These are phyloP conservation scores for Sceloporus undulatus DNA, from an alignment of 2,113 vertebrate species.

Conservation along the genomic window DNA sequence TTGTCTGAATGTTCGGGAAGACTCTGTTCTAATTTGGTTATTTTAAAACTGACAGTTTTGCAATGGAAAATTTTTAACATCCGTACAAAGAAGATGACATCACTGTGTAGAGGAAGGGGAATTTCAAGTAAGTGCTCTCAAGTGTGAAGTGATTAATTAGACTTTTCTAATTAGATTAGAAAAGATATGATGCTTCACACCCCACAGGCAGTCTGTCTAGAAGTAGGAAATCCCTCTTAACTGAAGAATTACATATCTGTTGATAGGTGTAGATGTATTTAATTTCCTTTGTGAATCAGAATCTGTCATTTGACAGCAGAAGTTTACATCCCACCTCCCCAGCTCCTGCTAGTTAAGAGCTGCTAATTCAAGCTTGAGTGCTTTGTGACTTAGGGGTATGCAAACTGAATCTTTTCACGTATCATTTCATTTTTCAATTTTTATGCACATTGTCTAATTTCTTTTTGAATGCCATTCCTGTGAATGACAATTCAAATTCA, in stretches of 20 bases:
- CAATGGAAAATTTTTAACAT: background rate
- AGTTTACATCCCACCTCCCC: background rate
- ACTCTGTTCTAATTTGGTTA: background rate
- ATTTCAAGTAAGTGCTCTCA: slow-evolving; percentile 4
- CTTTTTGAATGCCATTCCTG: background rate
- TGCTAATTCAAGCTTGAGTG: background rate
- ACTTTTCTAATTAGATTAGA: background rate
- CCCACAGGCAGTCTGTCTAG: background rate
- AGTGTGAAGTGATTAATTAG: slow-evolving; percentile 24
- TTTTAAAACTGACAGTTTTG: background rate
- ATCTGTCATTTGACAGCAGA: slow-evolving; percentile 2
- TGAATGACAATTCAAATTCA: background rate
- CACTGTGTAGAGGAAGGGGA: background rate
- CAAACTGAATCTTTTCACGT: background rate
- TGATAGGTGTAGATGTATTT: background rate
- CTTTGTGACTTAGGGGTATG: background rate
- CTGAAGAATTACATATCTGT: background rate
- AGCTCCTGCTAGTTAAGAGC: background rate
- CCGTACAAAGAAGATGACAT: background rate
- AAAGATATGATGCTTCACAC: slow-evolving; percentile 23
- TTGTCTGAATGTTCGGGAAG: background rate
- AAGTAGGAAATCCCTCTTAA: slow-evolving; percentile 7
- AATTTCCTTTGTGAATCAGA: slow-evolving; percentile 12
- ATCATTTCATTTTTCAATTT: background rate
- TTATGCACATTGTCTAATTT: no score